These are phyloP conservation scores for Coelinius sp. DNA, from an alignment of 2,888 invertebrate species.

Conservation along the genomic window DNA sequence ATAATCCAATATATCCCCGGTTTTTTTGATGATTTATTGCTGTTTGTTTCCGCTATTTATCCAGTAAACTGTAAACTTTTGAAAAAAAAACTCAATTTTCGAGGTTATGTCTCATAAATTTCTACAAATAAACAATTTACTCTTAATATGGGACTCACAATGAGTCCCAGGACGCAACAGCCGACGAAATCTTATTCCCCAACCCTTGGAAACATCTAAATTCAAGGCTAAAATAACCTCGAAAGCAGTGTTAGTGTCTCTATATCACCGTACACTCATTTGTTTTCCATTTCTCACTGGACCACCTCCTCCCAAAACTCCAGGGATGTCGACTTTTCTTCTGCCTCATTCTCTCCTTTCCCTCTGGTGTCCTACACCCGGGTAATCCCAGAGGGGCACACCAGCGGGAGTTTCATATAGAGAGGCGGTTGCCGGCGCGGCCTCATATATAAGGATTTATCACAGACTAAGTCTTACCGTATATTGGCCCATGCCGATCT, in stretches of 20 bases:
- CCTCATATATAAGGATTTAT: constrained; percentile 71
- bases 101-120: not conserved
- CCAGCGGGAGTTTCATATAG: constrained; percentile 67
- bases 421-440: constrained; percentile 59
- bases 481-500: constrained; percentile 68
- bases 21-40: not conserved
- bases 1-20: not conserved
- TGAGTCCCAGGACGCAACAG: not conserved
- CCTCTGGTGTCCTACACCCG: constrained; percentile 47
- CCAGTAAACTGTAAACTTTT: not conserved
- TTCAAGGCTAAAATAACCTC: not conserved
- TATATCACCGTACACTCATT: constrained; percentile 48
- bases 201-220: not conserved
- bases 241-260: not conserved
- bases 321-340: constrained; percentile 43
- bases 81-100: not conserved
- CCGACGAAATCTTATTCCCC: not conserved
- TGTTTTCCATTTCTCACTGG: constrained; percentile 57
- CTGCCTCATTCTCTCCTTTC: constrained; percentile 25
- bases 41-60: not conserved
- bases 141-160: not conserved
- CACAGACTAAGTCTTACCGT: constrained; percentile 69
- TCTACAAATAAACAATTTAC: not conserved
- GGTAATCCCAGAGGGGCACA: constrained; percentile 66
- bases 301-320: constrained; percentile 25